Evolutionary conservation across 2,113 vertebrate species (phyloP), one percentile per base, ranked within the genome.

Genomic region (Pollachius pollachius): DNA sequence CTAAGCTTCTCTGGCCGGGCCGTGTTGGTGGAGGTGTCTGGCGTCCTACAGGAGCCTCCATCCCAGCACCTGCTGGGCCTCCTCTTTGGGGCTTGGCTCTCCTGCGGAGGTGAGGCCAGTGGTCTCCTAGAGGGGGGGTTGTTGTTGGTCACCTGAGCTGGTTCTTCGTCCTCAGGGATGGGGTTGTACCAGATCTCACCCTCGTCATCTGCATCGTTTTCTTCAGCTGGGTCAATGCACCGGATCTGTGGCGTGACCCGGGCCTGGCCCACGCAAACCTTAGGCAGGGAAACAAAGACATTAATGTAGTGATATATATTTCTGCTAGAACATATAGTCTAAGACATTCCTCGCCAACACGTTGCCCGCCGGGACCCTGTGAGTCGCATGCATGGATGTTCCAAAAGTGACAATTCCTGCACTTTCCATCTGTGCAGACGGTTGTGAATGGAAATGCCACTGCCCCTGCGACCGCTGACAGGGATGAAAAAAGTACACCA

Each of bases 131-230:
- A 78, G 66, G 17, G 76, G 52, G 9, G 85, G 76, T 9, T 13
- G 41, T 77, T 62, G 19, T 30, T 12, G 12, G 81, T 56, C 67
- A 3, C 19, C 17, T 86, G 81, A 0, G 85, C 81, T 0, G 78
- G 81, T 3, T 96, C 96, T 0, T 97, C 95, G 4, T 99, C 97
- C 86, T 99, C 97, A 0, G 97, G 97, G 85, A 99, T 99, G 0
- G 97, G 97, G 75, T 99, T 99, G 90, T 99, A 99, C 97, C 97
- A 98, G 88, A 98, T 99, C 86, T 99, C 97, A 59, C 97, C 96
- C 89, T 99, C 97, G 59, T 98, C 96, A 0, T 97, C 96, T 0
- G 95, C 95, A 0, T 98, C 96, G 0, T 95, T 95, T 56, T 99
- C 96, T 81, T 99, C 96, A 0, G 90, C 79, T 0, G 91, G 93